Evolutionary conservation across 2,888 invertebrate genomes (phyloP).

Genomic region (Agrotis ipsilon): DNA sequence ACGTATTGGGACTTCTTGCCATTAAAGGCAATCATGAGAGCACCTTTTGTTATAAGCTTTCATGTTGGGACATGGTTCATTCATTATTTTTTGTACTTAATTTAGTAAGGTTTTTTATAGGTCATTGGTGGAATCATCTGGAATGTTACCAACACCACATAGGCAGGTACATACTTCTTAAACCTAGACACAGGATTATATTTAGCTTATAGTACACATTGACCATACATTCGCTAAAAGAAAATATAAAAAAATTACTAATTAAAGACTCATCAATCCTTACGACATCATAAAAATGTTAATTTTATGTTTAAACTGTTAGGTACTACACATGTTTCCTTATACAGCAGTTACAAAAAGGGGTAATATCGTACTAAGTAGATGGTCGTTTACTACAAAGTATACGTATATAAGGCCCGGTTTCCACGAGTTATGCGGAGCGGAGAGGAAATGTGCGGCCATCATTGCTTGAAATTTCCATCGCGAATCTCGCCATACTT

Average conservation of each 20-base stretch:
- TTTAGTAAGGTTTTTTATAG: background rate
- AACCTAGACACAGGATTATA: background rate
- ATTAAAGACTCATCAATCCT: background rate
- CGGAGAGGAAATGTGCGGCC: background rate
- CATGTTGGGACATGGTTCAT: constrained; percentile 23
- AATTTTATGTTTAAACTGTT: background rate
- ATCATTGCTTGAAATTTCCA: background rate
- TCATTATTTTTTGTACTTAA: constrained; percentile 17
- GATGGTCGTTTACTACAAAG: constrained; percentile 15
- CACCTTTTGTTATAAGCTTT: constrained; percentile 21
- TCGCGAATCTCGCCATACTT: too few species aligned
- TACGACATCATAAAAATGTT: background rate
- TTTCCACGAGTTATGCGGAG: background rate
- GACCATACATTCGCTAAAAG: too few species aligned
- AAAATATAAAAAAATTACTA: background rate
- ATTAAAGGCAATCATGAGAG: constrained; percentile 55
- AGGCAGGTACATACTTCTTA: too few species aligned
- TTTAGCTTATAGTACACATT: too few species aligned
- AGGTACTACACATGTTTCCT: constrained; percentile 3
- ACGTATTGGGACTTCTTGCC: constrained; percentile 27
- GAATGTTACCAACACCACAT: background rate
- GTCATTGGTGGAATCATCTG: background rate
- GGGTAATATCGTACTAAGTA: background rate
- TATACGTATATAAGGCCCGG: background rate
- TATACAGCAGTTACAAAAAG: background rate